phyloP scores from a whole-genome alignment of 92 coral and sea anemone genomes.

The Actinernus sp. region DNA sequence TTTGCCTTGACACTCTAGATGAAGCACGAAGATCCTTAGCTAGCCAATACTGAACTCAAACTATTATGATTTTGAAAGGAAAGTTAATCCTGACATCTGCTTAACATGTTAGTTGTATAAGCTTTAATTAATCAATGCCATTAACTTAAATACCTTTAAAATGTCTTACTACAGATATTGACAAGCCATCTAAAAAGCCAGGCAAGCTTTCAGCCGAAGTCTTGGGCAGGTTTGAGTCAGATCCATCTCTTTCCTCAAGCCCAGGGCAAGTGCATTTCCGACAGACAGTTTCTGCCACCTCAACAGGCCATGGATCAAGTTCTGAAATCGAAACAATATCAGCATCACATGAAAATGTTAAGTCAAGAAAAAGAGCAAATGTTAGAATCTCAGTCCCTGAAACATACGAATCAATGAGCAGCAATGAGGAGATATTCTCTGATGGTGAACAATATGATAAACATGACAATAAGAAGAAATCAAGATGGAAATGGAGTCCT shows the following conservation, averaged over 20 bases:
- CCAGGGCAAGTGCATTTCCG: constrained; percentile 1
- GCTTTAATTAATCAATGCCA: too few relatives aligned
- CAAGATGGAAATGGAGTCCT: constrained; percentile 89
- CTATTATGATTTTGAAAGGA: too few relatives aligned
- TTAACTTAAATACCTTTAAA: too few relatives aligned
- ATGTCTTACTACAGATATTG: constrained; percentile 51
- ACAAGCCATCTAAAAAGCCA: constrained; percentile 52
- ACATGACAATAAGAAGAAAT: constrained; percentile 65
- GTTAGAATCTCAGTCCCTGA: constrained; percentile 59
- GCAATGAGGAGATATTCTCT: constrained; percentile 67
- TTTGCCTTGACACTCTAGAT: too few relatives aligned
- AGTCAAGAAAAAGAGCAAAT: constrained; percentile 19
- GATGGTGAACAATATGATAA: constrained; percentile 57
- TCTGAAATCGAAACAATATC: constrained; percentile 46
- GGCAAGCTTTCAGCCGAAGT: constrained; percentile 79
- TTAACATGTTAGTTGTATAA: too few relatives aligned
- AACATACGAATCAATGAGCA: constrained; percentile 48
- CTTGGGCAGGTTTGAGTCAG: constrained; percentile 70
- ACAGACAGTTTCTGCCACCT: too few relatives aligned
- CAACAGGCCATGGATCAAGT: constrained; percentile 47
- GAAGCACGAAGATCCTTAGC: too few relatives aligned
- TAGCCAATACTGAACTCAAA: too few relatives aligned
- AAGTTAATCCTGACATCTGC: too few relatives aligned
- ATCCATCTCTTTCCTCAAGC: constrained; percentile 38
- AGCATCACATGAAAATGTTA: constrained; percentile 52